Base-by-base conservation (phyloP, 1,140 invertebrate species). In the Steinernema khuongi region DNA sequence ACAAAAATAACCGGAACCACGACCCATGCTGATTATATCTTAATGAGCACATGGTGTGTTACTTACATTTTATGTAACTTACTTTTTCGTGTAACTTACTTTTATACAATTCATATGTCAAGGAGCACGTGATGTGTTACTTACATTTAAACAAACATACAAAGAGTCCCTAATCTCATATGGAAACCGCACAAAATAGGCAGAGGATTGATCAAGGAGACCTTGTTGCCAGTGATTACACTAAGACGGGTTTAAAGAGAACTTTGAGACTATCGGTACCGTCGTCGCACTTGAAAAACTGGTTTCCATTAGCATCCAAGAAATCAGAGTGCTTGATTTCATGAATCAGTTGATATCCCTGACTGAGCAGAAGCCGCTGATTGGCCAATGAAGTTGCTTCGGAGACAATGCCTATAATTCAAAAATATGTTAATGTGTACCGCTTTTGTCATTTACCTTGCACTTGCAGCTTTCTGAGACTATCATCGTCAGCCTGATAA, bases 241-340 rank as follows among this genome's bases (percentile, higher is more conserved):
- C n/a, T 41, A 41, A 60, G 26, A 60, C 50, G 4, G 50, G 50
- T 26, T 60, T 60, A 22, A 60, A 60, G 50, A 60, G 50, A 14
- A 60, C 50, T 60, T 60, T 60, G 22, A 60, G 50, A 60, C 50
- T 60, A 4, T 60, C 50, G 7, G 50, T 60, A n/a, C 50, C 50
- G 50, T 60, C 50, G 50, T 60, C 50, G 50, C 50, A 60, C 7
- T 60, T 60, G 50, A 60, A 60, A 26, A 60, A 7, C 26, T 22
- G 50, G 7, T 60, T 60, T 14, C 50, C 50, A 4, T 60, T 11
- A 7, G 11, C 50, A 22, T 60, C 50, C 50, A 60, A 60, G 19
- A 60, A 60, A 4, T 60, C 50, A 7, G 11, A 17, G 50, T 60
- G 50, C 4, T 17, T 11, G 19, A 60, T 60, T 60, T 60, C 50